Percentiles rank a stretch among this genome's conserved stretches.
These are phyloP conservation scores for Amphimallon solstitiale DNA, from an alignment of 2,888 invertebrate genomes.

Conservation along the genomic window DNA sequence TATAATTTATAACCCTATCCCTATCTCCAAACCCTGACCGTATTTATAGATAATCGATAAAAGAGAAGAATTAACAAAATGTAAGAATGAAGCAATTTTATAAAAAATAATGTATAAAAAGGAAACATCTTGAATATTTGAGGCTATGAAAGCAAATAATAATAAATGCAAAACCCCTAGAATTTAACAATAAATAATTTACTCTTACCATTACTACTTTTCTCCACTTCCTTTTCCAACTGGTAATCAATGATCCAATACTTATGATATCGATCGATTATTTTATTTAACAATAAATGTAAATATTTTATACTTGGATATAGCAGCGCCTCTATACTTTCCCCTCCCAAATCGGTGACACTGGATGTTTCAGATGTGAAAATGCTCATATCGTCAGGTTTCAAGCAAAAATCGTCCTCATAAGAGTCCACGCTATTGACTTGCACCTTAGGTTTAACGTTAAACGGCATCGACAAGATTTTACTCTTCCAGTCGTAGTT, in stretches of 20 bases:
- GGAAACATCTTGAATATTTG: no score
- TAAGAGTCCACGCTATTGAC: slow-evolving; percentile 6
- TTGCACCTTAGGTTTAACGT: slow-evolving; percentile 34
- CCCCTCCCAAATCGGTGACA: slow-evolving; percentile 5
- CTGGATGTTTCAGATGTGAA: slow-evolving; percentile 23
- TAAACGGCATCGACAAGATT: slow-evolving; percentile 47
- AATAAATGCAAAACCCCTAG: no score
- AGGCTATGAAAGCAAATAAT: no score
- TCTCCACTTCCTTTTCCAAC: slow-evolving; percentile 45
- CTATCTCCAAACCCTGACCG: no score
- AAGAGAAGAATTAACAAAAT: no score
- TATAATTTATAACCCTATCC: no score
- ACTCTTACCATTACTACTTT: slow-evolving; percentile 29
- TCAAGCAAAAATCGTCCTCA: slow-evolving; percentile 29
- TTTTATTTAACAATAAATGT: slow-evolving; percentile 52
- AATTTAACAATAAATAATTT: no score
- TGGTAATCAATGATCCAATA: slow-evolving; percentile 57
- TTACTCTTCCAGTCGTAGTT: slow-evolving; percentile 49
- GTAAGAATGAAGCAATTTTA: no score
- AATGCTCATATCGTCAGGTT: slow-evolving; percentile 37
- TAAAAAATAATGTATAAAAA: no score
- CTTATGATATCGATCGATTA: slow-evolving; percentile 54
- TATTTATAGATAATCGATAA: no score
- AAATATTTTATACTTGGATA: slow-evolving; percentile 46
- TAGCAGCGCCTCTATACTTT: slow-evolving; percentile 29